Percentiles rank a stretch among this genome's conserved stretches.
These are phyloP conservation scores for Callyntrura guangdongensis DNA, from an alignment of 2,888 invertebrate genomes.

Conservation along the genomic window DNA sequence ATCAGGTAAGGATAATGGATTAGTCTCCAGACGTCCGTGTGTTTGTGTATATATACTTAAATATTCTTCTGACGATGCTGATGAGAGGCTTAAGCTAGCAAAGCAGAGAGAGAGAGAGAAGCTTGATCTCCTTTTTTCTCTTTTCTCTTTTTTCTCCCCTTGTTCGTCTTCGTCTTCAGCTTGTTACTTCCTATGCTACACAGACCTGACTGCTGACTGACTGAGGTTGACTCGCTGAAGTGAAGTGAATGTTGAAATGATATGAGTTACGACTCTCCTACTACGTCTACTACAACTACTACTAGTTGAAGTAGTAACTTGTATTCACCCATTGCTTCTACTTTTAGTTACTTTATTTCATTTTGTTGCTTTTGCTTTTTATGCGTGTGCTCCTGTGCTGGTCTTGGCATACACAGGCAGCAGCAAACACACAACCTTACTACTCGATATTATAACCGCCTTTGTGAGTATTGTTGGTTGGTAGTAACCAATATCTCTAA, in stretches of 20 bases:
- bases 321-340: conserved; percentile 76
- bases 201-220: conserved; percentile 78
- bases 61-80: conserved; percentile 13
- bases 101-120: conserved; percentile 36
- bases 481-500: conserved; percentile 75
- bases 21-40: conserved; percentile 70
- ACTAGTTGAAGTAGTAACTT: conserved; percentile 48
- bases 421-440: conserved; percentile 35
- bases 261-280: conserved; percentile 76
- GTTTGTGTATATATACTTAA: background rate
- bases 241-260: conserved; percentile 78
- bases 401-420: conserved; percentile 32
- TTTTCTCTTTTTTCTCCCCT: conserved; percentile 73
- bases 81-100: conserved; percentile 30
- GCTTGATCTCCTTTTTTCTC: conserved; percentile 66
- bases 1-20: conserved; percentile 77
- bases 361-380: conserved; percentile 73
- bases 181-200: conserved; percentile 77
- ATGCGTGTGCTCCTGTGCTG: conserved; percentile 43
- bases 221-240: conserved; percentile 79
- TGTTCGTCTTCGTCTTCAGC: conserved; percentile 15
- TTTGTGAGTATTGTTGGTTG: conserved; percentile 40
- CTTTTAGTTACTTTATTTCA: conserved; percentile 79
- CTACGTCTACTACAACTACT: conserved; percentile 29
- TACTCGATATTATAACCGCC: conserved; percentile 1